Evolutionary conservation across 2,888 invertebrate genomes (phyloP).

Genomic region (Eupithecia inturbata): DNA sequence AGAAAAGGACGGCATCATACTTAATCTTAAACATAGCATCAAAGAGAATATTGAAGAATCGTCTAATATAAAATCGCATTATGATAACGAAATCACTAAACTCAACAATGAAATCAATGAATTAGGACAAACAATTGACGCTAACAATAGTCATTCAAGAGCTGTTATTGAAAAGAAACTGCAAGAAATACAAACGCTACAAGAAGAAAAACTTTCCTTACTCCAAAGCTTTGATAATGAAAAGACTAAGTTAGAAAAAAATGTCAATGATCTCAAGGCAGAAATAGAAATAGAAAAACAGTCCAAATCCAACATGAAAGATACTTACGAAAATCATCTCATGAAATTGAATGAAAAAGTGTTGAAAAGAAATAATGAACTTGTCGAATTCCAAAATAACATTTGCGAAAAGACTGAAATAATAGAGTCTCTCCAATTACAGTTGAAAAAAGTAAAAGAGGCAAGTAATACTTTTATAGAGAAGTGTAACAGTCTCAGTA

Average conservation of each 20-base stretch:
- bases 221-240: constrained; percentile 67
- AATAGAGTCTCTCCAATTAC: constrained; percentile 63
- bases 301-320: constrained; percentile 62
- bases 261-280: constrained; percentile 58
- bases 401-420: constrained; percentile 67
- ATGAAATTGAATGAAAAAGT: constrained; percentile 76
- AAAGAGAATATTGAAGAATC: constrained; percentile 71
- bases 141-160: constrained; percentile 59
- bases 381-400: constrained; percentile 72
- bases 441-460: constrained; percentile 64
- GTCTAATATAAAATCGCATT: constrained; percentile 59
- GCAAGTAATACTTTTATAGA: constrained; percentile 52
- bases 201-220: constrained; percentile 71
- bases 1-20: constrained; percentile 66
- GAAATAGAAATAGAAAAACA: constrained; percentile 66
- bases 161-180: constrained; percentile 62
- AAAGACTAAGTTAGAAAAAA: constrained; percentile 62
- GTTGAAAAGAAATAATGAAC: constrained; percentile 72
- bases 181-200: constrained; percentile 67
- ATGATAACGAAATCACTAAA: constrained; percentile 63
- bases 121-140: constrained; percentile 66
- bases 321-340: constrained; percentile 66
- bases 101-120: constrained; percentile 71
- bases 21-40: constrained; percentile 67
- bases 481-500: constrained; percentile 55